Evolutionary conservation across 1,140 invertebrate genomes (phyloP).

Genomic region (Drosophila ercepeae): DNA sequence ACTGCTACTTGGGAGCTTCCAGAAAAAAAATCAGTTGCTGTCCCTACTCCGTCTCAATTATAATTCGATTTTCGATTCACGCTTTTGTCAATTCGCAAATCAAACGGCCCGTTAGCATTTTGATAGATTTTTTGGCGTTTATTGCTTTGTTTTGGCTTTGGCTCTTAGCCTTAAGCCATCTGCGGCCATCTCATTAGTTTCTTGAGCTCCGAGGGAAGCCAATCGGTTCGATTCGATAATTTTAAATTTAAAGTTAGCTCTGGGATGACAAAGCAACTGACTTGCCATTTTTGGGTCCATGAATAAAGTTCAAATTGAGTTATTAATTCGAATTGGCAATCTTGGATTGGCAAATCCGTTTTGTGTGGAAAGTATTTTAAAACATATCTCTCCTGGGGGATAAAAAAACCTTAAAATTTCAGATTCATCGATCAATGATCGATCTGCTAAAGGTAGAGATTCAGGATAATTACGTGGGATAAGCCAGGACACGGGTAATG

Average conservation of each 20-base stretch:
- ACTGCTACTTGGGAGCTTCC: conserved; percentile 13
- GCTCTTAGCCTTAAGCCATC: conserved; percentile 24
- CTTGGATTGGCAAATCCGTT: background rate
- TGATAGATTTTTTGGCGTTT: conserved; percentile 54
- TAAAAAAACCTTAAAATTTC: background rate
- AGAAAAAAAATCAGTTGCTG: background rate
- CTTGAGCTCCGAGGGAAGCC: conserved; percentile 16
- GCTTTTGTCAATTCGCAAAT: conserved; percentile 52
- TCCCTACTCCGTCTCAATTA: conserved; percentile 39
- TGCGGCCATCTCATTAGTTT: conserved; percentile 62
- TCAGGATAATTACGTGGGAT: conserved; percentile 45
- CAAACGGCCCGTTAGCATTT: conserved; percentile 55
- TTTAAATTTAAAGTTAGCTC: conserved; percentile 27
- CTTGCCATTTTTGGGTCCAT: conserved; percentile 12
- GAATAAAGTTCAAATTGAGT: conserved; percentile 44
- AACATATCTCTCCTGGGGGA: background rate
- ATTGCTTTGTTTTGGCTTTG: conserved; percentile 32
- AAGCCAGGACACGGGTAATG: conserved; percentile 27
- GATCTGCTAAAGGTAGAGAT: conserved; percentile 17
- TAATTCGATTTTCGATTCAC: conserved; percentile 56
- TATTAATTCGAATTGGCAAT: conserved; percentile 19
- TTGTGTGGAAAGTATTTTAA: background rate
- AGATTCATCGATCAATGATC: conserved; percentile 3
- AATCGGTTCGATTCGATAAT: conserved; percentile 40
- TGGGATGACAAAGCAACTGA: conserved; percentile 12